Conservation (phyloP, 2,888 invertebrate genomes). For the Tyria jacobaeae region DNA sequence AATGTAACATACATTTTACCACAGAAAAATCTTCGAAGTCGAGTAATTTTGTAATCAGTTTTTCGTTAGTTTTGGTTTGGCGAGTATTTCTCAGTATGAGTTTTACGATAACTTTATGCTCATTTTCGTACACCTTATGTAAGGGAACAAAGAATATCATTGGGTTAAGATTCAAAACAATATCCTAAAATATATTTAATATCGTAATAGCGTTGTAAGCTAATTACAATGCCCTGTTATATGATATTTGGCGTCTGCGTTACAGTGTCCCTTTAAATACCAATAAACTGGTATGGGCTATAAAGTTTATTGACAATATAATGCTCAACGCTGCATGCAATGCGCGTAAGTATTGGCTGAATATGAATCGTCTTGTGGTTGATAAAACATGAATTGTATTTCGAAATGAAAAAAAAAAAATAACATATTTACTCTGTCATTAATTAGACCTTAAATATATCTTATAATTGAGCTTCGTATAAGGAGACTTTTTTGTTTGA, state of each 20-base stretch:
- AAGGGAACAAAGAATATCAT: constrained; percentile 29
- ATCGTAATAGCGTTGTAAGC: constrained; percentile 27
- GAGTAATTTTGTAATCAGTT: constrained; percentile 27
- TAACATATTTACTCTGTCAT: neutral
- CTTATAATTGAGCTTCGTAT: neutral
- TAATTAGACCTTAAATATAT: neutral
- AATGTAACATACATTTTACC: constrained; percentile 31
- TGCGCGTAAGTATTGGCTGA: neutral
- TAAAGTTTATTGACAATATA: constrained; percentile 67
- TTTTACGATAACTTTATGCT: constrained; percentile 44
- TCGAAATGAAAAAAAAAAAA: neutral
- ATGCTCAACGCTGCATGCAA: constrained; percentile 49
- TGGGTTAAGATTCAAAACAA: constrained; percentile 10
- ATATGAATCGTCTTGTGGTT: neutral
- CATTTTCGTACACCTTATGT: constrained; percentile 26
- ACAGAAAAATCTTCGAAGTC: constrained; percentile 21
- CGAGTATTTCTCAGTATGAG: constrained; percentile 42
- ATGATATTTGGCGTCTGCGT: constrained; percentile 43
- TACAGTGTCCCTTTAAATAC: constrained; percentile 52
- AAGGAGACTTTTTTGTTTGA: neutral
- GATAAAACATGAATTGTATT: neutral
- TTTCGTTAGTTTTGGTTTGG: constrained; percentile 20
- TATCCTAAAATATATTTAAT: constrained; percentile 16
- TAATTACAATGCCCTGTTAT: constrained; percentile 55
- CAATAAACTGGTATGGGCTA: constrained; percentile 56